Conservation (phyloP, 2,888 invertebrate genomes). For the Drosophila flavopinicola region DNA sequence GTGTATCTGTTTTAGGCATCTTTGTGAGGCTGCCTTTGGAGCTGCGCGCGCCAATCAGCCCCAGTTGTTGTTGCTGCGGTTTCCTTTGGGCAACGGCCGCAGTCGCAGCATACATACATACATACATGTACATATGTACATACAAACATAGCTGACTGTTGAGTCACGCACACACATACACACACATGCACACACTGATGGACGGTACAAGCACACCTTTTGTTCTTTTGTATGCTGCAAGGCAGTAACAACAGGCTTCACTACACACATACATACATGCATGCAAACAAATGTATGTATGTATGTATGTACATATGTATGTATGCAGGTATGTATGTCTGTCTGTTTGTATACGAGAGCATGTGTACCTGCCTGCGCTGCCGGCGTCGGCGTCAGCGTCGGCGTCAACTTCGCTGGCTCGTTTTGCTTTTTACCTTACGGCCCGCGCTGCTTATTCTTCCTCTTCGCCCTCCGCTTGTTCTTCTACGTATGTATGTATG, state of each 20-base stretch:
- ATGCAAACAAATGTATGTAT: conserved; percentile 5
- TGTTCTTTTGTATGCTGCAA: conserved; percentile 69
- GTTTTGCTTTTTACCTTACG: conserved; percentile 47
- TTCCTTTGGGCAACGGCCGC: conserved; percentile 57
- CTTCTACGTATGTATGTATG: neutral
- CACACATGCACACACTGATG: conserved; percentile 13
- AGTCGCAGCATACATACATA: conserved; percentile 33
- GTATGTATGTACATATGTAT: neutral
- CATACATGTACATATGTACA: conserved; percentile 27
- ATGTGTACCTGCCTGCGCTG: conserved; percentile 51
- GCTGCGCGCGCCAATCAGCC: conserved; percentile 58
- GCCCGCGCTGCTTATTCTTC: conserved; percentile 9
- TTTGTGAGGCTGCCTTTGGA: conserved; percentile 44
- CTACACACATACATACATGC: conserved; percentile 25
- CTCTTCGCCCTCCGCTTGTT: conserved; percentile 4
- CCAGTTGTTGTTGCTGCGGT: conserved; percentile 21
- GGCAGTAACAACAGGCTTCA: conserved; percentile 69
- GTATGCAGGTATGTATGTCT: neutral
- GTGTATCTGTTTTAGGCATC: conserved; percentile 46
- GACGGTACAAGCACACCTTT: conserved; percentile 54
- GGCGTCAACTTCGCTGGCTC: conserved; percentile 41
- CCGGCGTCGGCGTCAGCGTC: conserved; percentile 25
- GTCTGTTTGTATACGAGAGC: conserved; percentile 10
- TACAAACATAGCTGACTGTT: conserved; percentile 57
- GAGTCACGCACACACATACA: conserved; percentile 61